Conservation (phyloP, 2,888 invertebrate genomes). For the Branchellion lobata region DNA sequence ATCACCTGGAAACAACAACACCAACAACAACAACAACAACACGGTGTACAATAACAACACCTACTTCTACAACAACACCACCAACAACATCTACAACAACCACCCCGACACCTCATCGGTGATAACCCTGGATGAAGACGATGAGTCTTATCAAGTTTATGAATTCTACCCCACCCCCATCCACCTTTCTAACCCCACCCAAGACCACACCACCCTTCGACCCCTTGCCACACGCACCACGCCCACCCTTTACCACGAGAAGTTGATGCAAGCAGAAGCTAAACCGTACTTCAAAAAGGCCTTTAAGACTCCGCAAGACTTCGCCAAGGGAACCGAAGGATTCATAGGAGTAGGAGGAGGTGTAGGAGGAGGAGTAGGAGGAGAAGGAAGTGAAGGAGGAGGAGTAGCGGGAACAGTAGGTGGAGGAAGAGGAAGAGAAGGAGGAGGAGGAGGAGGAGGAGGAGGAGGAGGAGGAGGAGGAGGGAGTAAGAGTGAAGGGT, state of each 20-base stretch:
- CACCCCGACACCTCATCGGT: neutral
- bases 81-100: slow-evolving; percentile 28
- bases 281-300: no score
- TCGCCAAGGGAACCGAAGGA: no score
- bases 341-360: no score
- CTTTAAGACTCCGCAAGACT: no score
- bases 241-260: no score
- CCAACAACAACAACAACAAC: slow-evolving; percentile 16
- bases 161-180: neutral
- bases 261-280: no score
- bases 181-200: neutral
- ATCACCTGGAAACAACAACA: neutral
- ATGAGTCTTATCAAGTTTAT: neutral
- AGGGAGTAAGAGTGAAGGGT: no score
- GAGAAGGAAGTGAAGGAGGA: no score
- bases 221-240: neutral
- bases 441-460: no score
- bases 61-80: slow-evolving; percentile 13
- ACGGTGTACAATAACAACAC: neutral
- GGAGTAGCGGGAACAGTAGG: no score
- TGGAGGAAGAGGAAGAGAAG: no score
- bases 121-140: neutral
- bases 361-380: neutral
- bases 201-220: neutral
- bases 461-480: no score